A percentile compares a stretch with the other conserved stretches of the same genome.
These are phyloP conservation scores for Leptonema lineaticorne DNA, from an alignment of 1,140 invertebrate genomes.

Conservation along the genomic window DNA sequence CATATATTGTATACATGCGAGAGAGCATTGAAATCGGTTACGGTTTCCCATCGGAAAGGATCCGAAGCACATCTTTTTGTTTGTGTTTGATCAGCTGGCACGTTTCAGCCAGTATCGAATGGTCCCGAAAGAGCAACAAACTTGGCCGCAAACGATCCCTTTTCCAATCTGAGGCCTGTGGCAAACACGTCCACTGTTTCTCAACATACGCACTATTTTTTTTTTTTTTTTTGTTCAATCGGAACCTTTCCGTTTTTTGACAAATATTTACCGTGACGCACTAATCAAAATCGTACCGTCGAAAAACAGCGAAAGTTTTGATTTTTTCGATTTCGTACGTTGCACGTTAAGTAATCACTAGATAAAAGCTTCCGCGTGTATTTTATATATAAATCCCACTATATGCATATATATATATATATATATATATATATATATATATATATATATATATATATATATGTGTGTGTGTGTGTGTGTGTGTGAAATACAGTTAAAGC, in stretches of 20 bases:
- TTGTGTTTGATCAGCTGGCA: constrained; percentile 22
- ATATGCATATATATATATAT: too few relatives aligned
- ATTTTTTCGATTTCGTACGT: not conserved
- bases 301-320: constrained; percentile 7
- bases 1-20: too few relatives aligned
- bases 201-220: not conserved
- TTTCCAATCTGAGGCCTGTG: not conserved
- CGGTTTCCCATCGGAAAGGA: too few relatives aligned
- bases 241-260: not conserved
- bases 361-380: not conserved
- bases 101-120: constrained; percentile 10
- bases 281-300: constrained; percentile 23
- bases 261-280: constrained; percentile 25
- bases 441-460: too few relatives aligned
- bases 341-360: too few relatives aligned
- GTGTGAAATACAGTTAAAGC: too few relatives aligned
- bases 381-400: too few relatives aligned
- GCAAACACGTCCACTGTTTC: constrained; percentile 5
- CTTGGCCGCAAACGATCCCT: constrained; percentile 5
- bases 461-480: too few relatives aligned
- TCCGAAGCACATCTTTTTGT: too few relatives aligned
- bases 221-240: too few relatives aligned
- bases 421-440: too few relatives aligned
- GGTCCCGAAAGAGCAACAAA: constrained; percentile 25
- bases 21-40: too few relatives aligned